Conservation (phyloP, 2,113 vertebrate species). For the Nothocercus nigrocapillus region DNA sequence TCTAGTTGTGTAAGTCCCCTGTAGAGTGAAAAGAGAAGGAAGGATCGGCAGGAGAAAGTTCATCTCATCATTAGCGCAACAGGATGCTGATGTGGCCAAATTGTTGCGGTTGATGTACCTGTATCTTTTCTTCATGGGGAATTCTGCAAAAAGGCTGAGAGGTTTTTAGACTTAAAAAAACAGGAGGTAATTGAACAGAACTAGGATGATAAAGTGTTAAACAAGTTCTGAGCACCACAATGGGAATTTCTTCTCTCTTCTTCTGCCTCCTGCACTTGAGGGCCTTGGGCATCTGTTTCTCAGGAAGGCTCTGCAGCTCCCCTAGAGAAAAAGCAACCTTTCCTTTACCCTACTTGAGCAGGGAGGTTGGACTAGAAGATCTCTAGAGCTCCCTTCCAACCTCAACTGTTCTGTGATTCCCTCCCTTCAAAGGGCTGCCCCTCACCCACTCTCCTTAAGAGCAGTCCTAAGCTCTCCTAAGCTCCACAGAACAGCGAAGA, state of each 20-base stretch:
- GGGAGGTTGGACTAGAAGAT: no score
- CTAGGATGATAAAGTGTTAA: neutral
- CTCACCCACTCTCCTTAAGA: neutral
- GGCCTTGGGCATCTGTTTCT: neutral
- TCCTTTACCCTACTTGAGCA: no score
- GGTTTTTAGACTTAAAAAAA: neutral
- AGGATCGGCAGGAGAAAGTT: neutral
- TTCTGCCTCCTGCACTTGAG: neutral
- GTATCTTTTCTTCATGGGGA: neutral
- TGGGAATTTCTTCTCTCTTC: neutral
- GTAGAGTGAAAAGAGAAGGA: neutral
- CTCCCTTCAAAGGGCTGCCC: neutral
- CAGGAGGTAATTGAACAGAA: neutral
- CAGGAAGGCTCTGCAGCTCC: neutral
- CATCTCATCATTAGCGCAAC: neutral
- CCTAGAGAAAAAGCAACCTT: neutral
- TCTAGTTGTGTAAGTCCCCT: neutral
- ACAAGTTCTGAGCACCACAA: neutral
- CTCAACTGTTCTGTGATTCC: no score
- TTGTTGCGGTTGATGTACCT: neutral
- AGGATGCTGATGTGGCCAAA: neutral
- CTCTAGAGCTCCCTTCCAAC: no score
- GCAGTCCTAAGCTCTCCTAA: neutral
- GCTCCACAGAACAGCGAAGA: neutral
- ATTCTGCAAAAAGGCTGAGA: neutral